Percentiles rank a stretch among this genome's conserved stretches.
phyloP scores from a whole-genome alignment of 2,113 vertebrate genomes.

The Megalops atlanticus region DNA sequence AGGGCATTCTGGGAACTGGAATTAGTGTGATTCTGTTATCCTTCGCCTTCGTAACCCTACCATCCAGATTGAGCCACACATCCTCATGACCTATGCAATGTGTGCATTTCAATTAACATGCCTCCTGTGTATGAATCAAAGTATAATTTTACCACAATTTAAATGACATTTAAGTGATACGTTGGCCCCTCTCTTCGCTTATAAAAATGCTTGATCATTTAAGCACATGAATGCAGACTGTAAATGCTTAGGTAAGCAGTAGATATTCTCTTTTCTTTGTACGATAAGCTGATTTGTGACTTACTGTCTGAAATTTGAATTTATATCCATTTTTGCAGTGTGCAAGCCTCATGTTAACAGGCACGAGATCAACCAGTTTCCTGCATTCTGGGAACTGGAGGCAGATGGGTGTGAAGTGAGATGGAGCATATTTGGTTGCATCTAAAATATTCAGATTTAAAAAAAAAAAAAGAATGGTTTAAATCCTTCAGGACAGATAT shows the following conservation, averaged over 20 bases:
- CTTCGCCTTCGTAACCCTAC: background rate
- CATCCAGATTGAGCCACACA: background rate
- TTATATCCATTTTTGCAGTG: background rate
- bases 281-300: background rate
- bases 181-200: background rate
- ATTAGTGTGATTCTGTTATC: constrained; percentile 27
- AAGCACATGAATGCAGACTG: background rate
- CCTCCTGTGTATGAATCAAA: background rate
- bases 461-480: background rate
- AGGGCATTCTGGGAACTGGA: constrained; percentile 1
- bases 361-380: background rate
- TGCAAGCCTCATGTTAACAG: background rate
- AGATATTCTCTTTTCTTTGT: background rate
- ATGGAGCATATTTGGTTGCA: background rate
- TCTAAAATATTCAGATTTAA: background rate
- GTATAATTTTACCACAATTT: background rate
- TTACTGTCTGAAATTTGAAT: background rate
- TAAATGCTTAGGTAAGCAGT: background rate
- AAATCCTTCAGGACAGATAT: background rate
- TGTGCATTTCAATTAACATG: constrained; percentile 6
- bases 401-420: background rate
- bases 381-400: background rate
- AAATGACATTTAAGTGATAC: background rate
- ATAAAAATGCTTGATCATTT: background rate
- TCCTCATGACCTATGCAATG: background rate